A percentile compares a stretch with the other conserved stretches of the same genome.
phyloP scores from a whole-genome alignment of 2,797 vertebrate species.

The Harpagifer antarcticus region DNA sequence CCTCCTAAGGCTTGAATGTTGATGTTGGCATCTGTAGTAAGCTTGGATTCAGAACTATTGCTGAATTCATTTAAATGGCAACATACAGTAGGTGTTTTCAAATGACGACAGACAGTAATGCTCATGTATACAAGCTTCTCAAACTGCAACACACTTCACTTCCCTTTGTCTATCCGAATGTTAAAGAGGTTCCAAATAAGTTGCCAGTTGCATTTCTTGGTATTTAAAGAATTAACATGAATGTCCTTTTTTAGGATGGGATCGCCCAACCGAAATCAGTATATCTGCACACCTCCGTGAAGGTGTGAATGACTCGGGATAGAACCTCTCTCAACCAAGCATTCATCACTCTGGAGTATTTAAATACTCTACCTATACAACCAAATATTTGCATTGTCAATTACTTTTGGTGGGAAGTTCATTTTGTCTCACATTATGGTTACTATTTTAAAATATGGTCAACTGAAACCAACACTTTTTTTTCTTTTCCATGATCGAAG shows the following conservation, averaged over 20 bases:
- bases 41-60: slow-evolving; percentile 4
- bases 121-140: neutral
- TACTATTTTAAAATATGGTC: too few relatives aligned
- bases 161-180: neutral
- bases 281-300: too few relatives aligned
- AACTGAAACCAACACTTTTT: too few relatives aligned
- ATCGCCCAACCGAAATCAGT: neutral
- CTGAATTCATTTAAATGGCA: neutral
- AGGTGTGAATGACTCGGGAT: too few relatives aligned
- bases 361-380: too few relatives aligned
- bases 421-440: too few relatives aligned
- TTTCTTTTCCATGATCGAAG: too few relatives aligned
- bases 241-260: neutral
- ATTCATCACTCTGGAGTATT: too few relatives aligned
- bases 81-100: neutral
- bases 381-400: too few relatives aligned
- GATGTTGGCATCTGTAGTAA: slow-evolving; percentile 1
- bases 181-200: neutral
- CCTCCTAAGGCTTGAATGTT: neutral
- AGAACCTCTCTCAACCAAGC: too few relatives aligned
- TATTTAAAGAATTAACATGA: neutral
- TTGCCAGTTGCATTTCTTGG: neutral
- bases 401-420: too few relatives aligned
- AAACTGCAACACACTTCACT: neutral
- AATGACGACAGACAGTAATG: neutral